Percentiles rank a stretch among this genome's conserved stretches.
phyloP scores from a whole-genome alignment of 2,888 invertebrate genomes.

The Griposia aprilina region DNA sequence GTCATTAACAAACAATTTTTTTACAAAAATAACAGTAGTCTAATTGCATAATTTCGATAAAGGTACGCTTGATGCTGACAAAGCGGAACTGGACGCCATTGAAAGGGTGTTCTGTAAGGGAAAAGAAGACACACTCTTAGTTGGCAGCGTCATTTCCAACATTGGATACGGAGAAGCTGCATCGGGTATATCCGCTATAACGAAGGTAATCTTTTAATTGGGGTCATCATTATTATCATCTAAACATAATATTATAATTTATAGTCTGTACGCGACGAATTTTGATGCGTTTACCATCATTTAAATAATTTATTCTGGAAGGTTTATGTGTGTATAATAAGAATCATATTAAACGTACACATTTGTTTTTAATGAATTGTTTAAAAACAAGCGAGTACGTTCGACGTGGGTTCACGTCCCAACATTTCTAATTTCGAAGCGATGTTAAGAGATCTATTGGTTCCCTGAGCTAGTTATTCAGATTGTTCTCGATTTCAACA shows the following conservation, averaged over 20 bases:
- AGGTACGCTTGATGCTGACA: constrained; percentile 91
- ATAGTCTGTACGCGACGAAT: too few species aligned
- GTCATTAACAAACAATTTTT: not conserved
- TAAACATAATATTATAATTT: not conserved
- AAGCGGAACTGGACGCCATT: constrained; percentile 92
- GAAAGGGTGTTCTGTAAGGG: constrained; percentile 90
- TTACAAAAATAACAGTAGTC: not conserved
- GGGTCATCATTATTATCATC: not conserved
- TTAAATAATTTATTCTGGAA: too few species aligned
- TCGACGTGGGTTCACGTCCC: not conserved
- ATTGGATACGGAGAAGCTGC: constrained; percentile 86
- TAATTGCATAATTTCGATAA: constrained; percentile 6
- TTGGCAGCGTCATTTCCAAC: constrained; percentile 89
- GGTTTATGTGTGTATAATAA: too few species aligned
- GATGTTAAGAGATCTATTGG: not conserved
- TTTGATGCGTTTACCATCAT: too few species aligned
- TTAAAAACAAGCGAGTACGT: not conserved
- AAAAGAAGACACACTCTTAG: constrained; percentile 90
- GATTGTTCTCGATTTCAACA: constrained; percentile 65
- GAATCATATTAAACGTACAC: too few species aligned
- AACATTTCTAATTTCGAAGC: not conserved
- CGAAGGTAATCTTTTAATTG: constrained; percentile 84
- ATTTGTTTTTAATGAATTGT: not conserved
- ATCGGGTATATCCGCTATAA: constrained; percentile 89
- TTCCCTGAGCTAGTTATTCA: not conserved